Evolutionary conservation across 2,888 invertebrate species (phyloP).

Genomic region (Hyppa rectilinea): DNA sequence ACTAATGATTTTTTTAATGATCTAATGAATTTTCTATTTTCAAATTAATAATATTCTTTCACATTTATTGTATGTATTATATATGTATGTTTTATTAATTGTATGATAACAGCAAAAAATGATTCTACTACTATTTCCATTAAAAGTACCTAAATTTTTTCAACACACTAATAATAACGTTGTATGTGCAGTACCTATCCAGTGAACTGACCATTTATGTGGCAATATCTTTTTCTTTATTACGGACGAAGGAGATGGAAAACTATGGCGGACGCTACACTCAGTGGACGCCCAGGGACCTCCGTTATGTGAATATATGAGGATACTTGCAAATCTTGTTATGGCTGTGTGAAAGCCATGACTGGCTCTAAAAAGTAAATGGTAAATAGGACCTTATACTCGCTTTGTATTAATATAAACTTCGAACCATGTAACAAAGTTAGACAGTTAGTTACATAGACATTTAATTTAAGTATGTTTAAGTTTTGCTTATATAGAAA

Average conservation of each 20-base stretch:
- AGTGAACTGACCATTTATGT: slow-evolving; percentile 28
- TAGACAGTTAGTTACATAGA: too few relatives aligned
- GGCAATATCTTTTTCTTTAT: slow-evolving; percentile 54
- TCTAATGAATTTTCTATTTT: too few relatives aligned
- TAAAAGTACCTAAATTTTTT: not conserved
- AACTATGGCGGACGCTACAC: slow-evolving; percentile 12
- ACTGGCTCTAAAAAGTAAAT: slow-evolving; percentile 9
- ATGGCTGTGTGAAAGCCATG: slow-evolving; percentile 7
- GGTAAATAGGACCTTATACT: not conserved
- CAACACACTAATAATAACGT: not conserved
- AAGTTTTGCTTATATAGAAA: too few relatives aligned
- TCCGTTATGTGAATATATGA: slow-evolving; percentile 15
- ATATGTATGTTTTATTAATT: too few relatives aligned
- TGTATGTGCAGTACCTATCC: not conserved
- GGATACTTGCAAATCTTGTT: slow-evolving; percentile 31
- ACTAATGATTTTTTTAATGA: too few relatives aligned
- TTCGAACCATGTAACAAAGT: not conserved
- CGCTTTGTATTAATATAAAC: not conserved
- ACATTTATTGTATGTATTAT: too few relatives aligned
- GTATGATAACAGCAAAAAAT: not conserved
- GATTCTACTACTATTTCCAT: not conserved
- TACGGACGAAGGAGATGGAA: slow-evolving; percentile 23
- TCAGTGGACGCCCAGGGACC: not conserved
- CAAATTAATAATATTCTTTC: not conserved
- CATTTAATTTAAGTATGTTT: too few relatives aligned